phyloP scores from a whole-genome alignment of 1,140 invertebrate genomes.

The Ditylenchus dipsaci region DNA sequence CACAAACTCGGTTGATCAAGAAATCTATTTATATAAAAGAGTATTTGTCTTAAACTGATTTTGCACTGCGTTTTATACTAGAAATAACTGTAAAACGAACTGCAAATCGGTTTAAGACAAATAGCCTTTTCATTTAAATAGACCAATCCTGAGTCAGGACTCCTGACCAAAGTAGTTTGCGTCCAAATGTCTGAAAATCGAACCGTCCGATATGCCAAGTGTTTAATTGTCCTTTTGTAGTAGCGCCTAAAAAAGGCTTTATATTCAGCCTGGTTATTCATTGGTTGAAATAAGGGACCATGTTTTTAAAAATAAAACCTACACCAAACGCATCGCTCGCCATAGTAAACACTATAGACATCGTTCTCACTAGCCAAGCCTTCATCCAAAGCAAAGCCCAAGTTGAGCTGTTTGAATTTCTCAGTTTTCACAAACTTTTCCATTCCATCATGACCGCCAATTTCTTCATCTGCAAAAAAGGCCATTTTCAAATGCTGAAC shows the following conservation, averaged over 20 bases:
- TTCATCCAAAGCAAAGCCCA: slow-evolving; percentile 87
- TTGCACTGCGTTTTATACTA: no score
- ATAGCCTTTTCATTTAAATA: background rate
- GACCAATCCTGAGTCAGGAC: background rate
- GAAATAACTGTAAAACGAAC: background rate
- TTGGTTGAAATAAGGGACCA: background rate
- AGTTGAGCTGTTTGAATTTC: slow-evolving; percentile 75
- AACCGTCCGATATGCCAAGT: background rate
- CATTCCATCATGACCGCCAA: slow-evolving; percentile 80
- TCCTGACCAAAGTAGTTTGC: background rate
- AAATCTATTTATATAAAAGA: no score
- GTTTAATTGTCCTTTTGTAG: no score
- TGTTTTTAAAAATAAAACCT: slow-evolving; percentile 12
- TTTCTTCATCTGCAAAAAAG: slow-evolving; percentile 74
- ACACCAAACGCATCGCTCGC: slow-evolving; percentile 70
- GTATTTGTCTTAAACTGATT: no score
- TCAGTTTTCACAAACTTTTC: slow-evolving; percentile 71
- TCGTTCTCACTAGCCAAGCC: slow-evolving; percentile 62
- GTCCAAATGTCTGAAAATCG: background rate
- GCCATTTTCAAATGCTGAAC: background rate
- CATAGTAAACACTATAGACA: slow-evolving; percentile 71
- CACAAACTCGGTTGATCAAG: no score
- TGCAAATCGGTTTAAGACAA: background rate
- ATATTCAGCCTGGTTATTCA: background rate
- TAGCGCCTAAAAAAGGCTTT: background rate